Conservation (phyloP, 2,113 vertebrate species). For the Microtus oregoni region DNA sequence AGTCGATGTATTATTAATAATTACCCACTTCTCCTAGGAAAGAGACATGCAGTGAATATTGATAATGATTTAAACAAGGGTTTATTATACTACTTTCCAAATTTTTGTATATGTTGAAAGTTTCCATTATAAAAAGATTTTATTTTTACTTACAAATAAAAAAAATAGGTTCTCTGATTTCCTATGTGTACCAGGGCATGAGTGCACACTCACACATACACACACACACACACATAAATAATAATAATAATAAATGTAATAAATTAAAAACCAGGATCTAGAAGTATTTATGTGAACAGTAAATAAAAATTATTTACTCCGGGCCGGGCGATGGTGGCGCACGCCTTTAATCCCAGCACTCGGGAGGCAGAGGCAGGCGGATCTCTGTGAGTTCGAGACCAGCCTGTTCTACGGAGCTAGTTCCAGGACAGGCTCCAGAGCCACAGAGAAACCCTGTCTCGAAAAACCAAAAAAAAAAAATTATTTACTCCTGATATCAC, state of each 20-base stretch:
- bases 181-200: background rate
- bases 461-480: too few species aligned
- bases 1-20: background rate
- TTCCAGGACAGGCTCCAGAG: too few species aligned
- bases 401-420: too few species aligned
- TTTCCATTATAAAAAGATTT: background rate
- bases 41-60: background rate
- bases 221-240: too few species aligned
- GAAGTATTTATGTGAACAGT: background rate
- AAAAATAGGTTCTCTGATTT: background rate
- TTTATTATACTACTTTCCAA: background rate
- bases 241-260: background rate
- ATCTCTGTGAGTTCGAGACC: too few species aligned
- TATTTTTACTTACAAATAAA: background rate
- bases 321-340: too few species aligned
- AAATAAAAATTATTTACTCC: conserved; percentile 19
- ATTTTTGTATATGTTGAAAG: background rate
- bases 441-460: too few species aligned
- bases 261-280: background rate
- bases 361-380: too few species aligned
- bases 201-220: background rate
- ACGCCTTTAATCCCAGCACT: too few species aligned
- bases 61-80: too few species aligned
- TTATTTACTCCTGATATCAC: background rate
- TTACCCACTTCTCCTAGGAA: background rate